Evolutionary conservation across 2,888 invertebrate species (phyloP).

Genomic region (Diarsia rubi): DNA sequence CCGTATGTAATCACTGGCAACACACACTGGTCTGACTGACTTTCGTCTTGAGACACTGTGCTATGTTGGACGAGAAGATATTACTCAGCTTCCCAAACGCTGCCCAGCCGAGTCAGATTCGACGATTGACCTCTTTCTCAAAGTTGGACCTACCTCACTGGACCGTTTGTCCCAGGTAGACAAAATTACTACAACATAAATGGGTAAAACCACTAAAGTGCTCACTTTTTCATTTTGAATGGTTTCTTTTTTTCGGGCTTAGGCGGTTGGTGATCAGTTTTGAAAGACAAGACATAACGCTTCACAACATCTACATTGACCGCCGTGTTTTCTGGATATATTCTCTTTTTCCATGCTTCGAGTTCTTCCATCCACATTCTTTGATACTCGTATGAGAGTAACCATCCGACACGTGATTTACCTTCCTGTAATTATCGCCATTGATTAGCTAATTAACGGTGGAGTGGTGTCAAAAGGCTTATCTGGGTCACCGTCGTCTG

Average conservation of each 20-base stretch:
- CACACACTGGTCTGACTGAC: no score
- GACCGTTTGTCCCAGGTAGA: no score
- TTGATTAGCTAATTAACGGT: neutral
- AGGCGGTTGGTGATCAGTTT: slow-evolving; percentile 82
- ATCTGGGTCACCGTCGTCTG: no score
- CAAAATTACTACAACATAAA: neutral
- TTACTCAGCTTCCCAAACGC: no score
- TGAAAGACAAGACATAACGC: slow-evolving; percentile 86
- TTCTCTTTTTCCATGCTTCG: slow-evolving; percentile 88
- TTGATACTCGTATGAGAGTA: slow-evolving; percentile 91
- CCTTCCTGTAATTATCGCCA: slow-evolving; percentile 77
- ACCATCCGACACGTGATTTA: slow-evolving; percentile 83
- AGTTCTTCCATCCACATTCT: slow-evolving; percentile 91
- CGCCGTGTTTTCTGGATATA: slow-evolving; percentile 87
- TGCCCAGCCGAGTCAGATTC: no score
- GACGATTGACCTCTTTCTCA: no score
- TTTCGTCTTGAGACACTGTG: no score
- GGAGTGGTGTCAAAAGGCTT: no score
- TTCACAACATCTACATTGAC: slow-evolving; percentile 87
- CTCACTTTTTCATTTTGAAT: slow-evolving; percentile 88
- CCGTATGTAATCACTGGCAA: no score
- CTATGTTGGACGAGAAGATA: no score
- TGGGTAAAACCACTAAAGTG: neutral
- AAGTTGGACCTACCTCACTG: no score
- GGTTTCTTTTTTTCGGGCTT: slow-evolving; percentile 88